These are phyloP conservation scores for Steinernema hermaphroditum DNA, from an alignment of 2,888 invertebrate genomes.

Conservation along the genomic window DNA sequence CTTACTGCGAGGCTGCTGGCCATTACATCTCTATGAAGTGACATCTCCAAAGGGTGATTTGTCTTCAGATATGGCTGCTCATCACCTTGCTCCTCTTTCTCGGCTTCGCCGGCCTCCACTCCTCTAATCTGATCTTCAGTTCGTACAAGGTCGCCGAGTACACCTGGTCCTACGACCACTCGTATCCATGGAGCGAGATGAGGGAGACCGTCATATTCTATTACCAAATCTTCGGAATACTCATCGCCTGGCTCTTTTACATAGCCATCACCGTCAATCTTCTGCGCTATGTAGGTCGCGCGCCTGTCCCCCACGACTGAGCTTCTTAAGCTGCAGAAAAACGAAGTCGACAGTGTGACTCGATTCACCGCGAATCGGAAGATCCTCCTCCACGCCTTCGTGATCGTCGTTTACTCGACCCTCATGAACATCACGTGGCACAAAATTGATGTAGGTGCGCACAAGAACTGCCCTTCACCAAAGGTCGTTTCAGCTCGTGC, in stretches of 20 bases:
- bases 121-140: not conserved
- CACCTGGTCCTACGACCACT: conserved; percentile 21
- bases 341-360: not conserved
- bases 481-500: not conserved
- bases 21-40: not conserved
- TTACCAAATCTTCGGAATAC: not conserved
- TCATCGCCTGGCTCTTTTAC: conserved; percentile 14
- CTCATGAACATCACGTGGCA: not conserved
- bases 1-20: too few relatives aligned
- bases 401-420: not conserved
- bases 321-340: not conserved
- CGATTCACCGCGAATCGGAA: not conserved
- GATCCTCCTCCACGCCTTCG: not conserved
- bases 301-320: too few relatives aligned
- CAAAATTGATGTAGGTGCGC: not conserved
- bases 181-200: not conserved
- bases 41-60: not conserved
- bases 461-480: not conserved
- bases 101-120: not conserved
- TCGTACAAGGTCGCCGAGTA: not conserved
- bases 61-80: not conserved
- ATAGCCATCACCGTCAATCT: conserved; percentile 20
- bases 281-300: not conserved
- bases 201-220: not conserved
- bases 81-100: not conserved